A percentile compares a stretch with the other conserved stretches of the same genome.
Evolutionary conservation across 2,888 invertebrate genomes (phyloP).

Genomic region (Bhutanitis thaidina): DNA sequence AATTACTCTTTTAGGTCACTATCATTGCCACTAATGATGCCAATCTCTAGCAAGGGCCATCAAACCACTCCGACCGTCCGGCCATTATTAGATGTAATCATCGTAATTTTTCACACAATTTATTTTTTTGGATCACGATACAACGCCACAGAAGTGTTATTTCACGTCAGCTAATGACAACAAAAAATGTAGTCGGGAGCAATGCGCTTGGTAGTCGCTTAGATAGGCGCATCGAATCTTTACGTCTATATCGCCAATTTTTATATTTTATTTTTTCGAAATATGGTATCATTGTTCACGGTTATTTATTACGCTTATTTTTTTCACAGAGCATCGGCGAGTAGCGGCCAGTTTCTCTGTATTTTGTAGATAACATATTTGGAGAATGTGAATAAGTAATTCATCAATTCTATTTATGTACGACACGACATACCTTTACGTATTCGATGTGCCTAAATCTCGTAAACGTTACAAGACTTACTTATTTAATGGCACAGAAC

Average conservation of each 20-base stretch:
- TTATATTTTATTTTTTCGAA: slow-evolving; percentile 9
- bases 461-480: too few species aligned
- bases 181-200: slow-evolving; percentile 62
- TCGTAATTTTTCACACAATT: slow-evolving; percentile 79
- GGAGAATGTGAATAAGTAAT: too few species aligned
- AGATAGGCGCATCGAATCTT: slow-evolving; percentile 14
- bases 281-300: not conserved
- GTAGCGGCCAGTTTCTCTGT: too few species aligned
- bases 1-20: slow-evolving; percentile 67
- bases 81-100: slow-evolving; percentile 75
- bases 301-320: too few species aligned
- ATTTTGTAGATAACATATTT: too few species aligned
- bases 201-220: slow-evolving; percentile 19
- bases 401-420: too few species aligned
- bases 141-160: slow-evolving; percentile 57
- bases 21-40: slow-evolving; percentile 74
- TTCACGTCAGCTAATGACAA: slow-evolving; percentile 73
- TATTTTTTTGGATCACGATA: slow-evolving; percentile 66
- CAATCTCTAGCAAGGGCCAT: slow-evolving; percentile 67
- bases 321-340: too few species aligned
- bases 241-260: slow-evolving; percentile 1
- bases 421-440: too few species aligned
- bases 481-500: too few species aligned
- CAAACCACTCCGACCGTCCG: slow-evolving; percentile 61
- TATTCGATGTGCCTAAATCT: too few species aligned